Evolutionary conservation across 2,888 invertebrate genomes (phyloP).

Genomic region (Lydus trimaculatus): DNA sequence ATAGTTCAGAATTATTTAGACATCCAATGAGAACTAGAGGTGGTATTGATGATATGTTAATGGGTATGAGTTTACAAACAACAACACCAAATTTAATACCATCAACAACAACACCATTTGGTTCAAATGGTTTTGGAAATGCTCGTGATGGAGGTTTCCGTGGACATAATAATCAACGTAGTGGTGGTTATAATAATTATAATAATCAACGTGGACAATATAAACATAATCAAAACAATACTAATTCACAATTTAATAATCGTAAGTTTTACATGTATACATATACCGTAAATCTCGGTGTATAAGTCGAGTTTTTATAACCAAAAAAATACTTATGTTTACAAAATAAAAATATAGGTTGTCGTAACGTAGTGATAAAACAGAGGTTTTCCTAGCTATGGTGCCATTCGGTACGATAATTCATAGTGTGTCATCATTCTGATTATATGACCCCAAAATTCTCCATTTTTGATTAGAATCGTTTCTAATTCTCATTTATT

Average conservation of each 20-base stretch:
- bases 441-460: too few species aligned
- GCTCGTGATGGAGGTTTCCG: conserved; percentile 62
- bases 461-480: too few species aligned
- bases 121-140: conserved; percentile 54
- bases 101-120: conserved; percentile 60
- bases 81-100: conserved; percentile 67
- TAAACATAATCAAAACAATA: conserved; percentile 63
- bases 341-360: too few species aligned
- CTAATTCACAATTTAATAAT: conserved; percentile 58
- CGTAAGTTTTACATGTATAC: conserved; percentile 53
- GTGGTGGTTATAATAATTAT: conserved; percentile 60
- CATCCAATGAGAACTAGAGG: conserved; percentile 69
- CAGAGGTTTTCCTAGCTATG: too few species aligned
- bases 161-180: conserved; percentile 61
- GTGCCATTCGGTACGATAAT: too few species aligned
- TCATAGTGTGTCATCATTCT: too few species aligned
- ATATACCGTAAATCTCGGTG: too few species aligned
- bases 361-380: too few species aligned
- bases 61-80: conserved; percentile 70
- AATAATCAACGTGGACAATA: conserved; percentile 61
- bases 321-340: too few species aligned
- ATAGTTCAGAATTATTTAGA: conserved; percentile 64
- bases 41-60: conserved; percentile 81
- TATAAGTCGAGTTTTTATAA: too few species aligned
- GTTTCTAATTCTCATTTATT: too few species aligned